Conservation (phyloP, 2,888 invertebrate species). For the Sarcophaga subvicina region DNA sequence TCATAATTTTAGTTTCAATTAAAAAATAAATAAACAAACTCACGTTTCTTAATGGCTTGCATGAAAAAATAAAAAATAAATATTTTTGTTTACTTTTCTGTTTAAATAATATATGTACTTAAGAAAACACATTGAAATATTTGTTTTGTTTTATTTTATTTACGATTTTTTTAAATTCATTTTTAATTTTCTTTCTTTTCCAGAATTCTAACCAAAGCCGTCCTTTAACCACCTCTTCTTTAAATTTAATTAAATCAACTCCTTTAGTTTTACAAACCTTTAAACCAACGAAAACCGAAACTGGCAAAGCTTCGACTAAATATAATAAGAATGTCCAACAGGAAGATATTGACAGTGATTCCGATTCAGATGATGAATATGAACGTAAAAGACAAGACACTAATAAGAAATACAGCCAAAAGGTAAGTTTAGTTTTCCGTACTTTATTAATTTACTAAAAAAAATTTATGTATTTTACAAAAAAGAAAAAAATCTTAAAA, state of each 20-base stretch:
- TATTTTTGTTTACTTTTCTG: too few species aligned
- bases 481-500: not conserved
- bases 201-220: constrained; percentile 63
- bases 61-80: too few species aligned
- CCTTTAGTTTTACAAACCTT: constrained; percentile 40
- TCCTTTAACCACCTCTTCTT: constrained; percentile 64
- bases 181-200: constrained; percentile 23
- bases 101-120: too few species aligned
- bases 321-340: constrained; percentile 60
- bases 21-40: not conserved
- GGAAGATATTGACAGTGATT: constrained; percentile 79
- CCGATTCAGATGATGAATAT: constrained; percentile 83
- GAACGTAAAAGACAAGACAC: constrained; percentile 74
- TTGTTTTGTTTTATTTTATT: not conserved
- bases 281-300: constrained; percentile 43
- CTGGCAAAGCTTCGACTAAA: constrained; percentile 28
- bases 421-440: constrained; percentile 70
- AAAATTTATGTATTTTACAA: not conserved
- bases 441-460: too few species aligned
- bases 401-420: constrained; percentile 74
- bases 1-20: too few species aligned
- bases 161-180: constrained; percentile 22
- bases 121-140: too few species aligned
- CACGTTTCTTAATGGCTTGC: constrained; percentile 1
- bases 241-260: constrained; percentile 44